Conservation (phyloP, 2,888 invertebrate species). For the Leptinotarsa peninsularis region DNA sequence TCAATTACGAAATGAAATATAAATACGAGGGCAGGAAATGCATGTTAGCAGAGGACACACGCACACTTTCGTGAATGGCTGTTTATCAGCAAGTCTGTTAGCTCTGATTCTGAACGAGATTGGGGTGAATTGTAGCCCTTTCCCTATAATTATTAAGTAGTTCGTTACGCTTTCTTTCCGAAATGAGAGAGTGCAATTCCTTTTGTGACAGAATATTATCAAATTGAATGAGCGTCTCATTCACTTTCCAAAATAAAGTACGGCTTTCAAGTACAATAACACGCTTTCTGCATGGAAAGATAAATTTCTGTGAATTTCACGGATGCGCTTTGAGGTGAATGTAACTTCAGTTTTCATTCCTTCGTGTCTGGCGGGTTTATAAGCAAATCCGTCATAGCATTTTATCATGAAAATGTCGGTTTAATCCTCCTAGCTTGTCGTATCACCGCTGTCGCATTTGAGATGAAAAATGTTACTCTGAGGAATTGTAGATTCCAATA, state of each 20-base stretch:
- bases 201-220: constrained; percentile 1
- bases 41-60: constrained; percentile 31
- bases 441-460: constrained; percentile 1
- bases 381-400: constrained; percentile 7
- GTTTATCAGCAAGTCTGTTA: constrained; percentile 27
- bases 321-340: background rate
- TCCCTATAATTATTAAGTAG: constrained; percentile 22
- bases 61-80: constrained; percentile 34
- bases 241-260: background rate
- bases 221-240: background rate
- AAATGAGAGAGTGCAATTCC: constrained; percentile 14
- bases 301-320: background rate
- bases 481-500: constrained; percentile 1
- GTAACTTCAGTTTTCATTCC: constrained; percentile 1
- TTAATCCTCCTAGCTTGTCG: constrained; percentile 4
- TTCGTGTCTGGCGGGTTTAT: background rate
- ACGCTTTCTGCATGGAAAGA: background rate
- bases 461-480: constrained; percentile 11
- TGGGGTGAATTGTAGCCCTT: constrained; percentile 20
- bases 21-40: constrained; percentile 29
- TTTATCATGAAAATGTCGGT: background rate
- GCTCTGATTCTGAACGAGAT: constrained; percentile 20
- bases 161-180: constrained; percentile 22
- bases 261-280: too few relatives aligned
- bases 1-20: constrained; percentile 26